A percentile compares a stretch with the other conserved stretches of the same genome.
phyloP scores from a whole-genome alignment of 1,140 invertebrate genomes.

The Dufourea novaeangliae region DNA sequence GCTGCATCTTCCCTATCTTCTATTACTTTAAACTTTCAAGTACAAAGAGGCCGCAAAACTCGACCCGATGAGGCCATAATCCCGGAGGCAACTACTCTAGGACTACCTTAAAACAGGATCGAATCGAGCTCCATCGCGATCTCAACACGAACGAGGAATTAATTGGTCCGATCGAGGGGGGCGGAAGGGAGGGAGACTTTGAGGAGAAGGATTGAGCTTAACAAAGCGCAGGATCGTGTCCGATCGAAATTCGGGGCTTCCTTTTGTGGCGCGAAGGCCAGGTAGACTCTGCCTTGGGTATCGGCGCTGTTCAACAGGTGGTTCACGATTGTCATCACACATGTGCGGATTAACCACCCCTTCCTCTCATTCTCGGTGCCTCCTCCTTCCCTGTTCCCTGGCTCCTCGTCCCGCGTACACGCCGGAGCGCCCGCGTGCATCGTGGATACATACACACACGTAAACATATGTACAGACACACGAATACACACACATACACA shows the following conservation, averaged over 20 bases:
- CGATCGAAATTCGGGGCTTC: slow-evolving; percentile 56
- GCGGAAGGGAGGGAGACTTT: background rate
- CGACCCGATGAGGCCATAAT: too few species aligned
- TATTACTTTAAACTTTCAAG: too few species aligned
- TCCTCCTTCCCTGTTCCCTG: slow-evolving; percentile 20
- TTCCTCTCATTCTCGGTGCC: slow-evolving; percentile 38
- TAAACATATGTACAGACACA: too few species aligned
- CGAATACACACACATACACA: background rate
- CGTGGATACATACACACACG: background rate
- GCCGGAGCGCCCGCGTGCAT: background rate
- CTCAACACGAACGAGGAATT: slow-evolving; percentile 3
- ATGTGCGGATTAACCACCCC: slow-evolving; percentile 65
- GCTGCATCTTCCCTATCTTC: too few species aligned
- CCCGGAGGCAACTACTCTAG: too few species aligned
- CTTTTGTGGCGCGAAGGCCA: slow-evolving; percentile 49
- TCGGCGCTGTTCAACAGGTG: slow-evolving; percentile 68
- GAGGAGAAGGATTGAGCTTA: slow-evolving; percentile 24
- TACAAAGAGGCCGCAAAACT: too few species aligned
- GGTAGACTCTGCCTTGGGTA: slow-evolving; percentile 51
- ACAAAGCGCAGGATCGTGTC: slow-evolving; percentile 44
- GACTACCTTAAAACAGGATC: slow-evolving; percentile 8
- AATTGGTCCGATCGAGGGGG: background rate
- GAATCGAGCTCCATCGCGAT: background rate
- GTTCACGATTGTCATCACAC: slow-evolving; percentile 70
- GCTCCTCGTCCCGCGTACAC: background rate